A percentile compares a stretch with the other conserved stretches of the same genome.
phyloP scores from a whole-genome alignment of 1,140 invertebrate species.

The Stegodyphus dumicola region DNA sequence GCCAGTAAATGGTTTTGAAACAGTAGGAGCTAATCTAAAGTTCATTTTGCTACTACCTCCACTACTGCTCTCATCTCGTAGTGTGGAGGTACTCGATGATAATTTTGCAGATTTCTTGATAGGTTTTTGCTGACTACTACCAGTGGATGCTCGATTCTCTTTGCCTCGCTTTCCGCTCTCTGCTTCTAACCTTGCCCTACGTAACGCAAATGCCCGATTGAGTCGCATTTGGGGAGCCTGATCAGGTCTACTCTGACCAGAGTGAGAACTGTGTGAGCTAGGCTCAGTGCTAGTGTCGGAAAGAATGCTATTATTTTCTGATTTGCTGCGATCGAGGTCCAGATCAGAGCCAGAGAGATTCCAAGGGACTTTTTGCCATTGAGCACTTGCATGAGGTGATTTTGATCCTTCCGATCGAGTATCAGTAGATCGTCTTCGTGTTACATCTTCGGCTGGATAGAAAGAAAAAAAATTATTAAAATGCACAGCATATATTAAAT shows the following conservation, averaged over 20 bases:
- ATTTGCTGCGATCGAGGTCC: constrained; percentile 56
- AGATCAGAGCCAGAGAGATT: constrained; percentile 55
- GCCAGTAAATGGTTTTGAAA: constrained; percentile 23
- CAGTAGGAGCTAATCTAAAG: constrained; percentile 21
- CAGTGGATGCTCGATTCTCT: constrained; percentile 34
- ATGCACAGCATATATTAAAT: background rate
- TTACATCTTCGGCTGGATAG: constrained; percentile 5
- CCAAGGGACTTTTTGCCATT: constrained; percentile 54
- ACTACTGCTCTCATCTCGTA: constrained; percentile 39
- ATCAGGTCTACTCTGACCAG: constrained; percentile 24
- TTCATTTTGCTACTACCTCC: constrained; percentile 38
- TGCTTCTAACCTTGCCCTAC: constrained; percentile 68
- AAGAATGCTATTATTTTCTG: constrained; percentile 53
- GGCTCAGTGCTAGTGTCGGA: constrained; percentile 58
- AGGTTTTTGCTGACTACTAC: constrained; percentile 43
- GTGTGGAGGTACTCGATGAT: constrained; percentile 30
- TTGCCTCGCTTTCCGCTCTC: constrained; percentile 61
- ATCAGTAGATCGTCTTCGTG: constrained; percentile 38
- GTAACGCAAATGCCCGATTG: constrained; percentile 70
- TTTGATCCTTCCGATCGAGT: constrained; percentile 51
- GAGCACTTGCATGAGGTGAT: constrained; percentile 37
- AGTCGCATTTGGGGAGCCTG: constrained; percentile 66
- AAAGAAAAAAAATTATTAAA: background rate
- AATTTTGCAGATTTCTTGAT: constrained; percentile 68
- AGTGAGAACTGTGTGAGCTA: constrained; percentile 56